Base-by-base conservation (phyloP, 2,888 invertebrate genomes). In the Caenorhabditis sinica region DNA sequence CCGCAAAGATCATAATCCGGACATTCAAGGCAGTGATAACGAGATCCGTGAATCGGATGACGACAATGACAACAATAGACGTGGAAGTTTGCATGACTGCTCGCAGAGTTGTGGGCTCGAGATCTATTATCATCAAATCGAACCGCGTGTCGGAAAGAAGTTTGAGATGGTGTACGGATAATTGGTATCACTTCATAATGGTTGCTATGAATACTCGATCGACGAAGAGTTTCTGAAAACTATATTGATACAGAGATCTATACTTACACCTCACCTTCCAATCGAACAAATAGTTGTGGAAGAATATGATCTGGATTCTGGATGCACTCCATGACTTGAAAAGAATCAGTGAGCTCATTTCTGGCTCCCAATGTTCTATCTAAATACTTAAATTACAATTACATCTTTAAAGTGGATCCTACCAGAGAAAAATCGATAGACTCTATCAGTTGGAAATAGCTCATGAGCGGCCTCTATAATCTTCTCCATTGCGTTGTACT, bases 401-500 rank as follows among this genome's bases (percentile, higher is more conserved):
- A 40, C 1, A 13, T 1, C 4, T 2, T 0, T 4, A 13, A 40
- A 40, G 13, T 40, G 9, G 17, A 69, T 1, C 17, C 40, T 17
- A 69, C 69, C 69, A 17, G 69, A 69, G 9, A 25, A 69, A n/a
- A 69, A 53, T 28, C 69, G 3, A 56, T 69, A 69, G 4, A 20
- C 28, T 25, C 69, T 33, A 40, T 69, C 51, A n/a, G 69, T 40
- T 25, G 69, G 69, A 28, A 56, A 69, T 28, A 69, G 17, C 17
- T 69, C 69, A 28, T 69, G 69, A 40, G 69, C 69, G 1, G 69
- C 56, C 56, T 69, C 69, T 17, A 69, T 69, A 5, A 69, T 30
- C 53, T 56, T 69, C 20, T 69, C 69, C 69, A 53, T 56, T n/a
- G 69, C 69, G 28, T 69, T 69, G n/a, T 51, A 69, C 20, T 69